Evolutionary conservation across 2,113 vertebrate genomes (phyloP), one percentile per base, ranked within the genome.

Genomic region (Macrotus californicus): DNA sequence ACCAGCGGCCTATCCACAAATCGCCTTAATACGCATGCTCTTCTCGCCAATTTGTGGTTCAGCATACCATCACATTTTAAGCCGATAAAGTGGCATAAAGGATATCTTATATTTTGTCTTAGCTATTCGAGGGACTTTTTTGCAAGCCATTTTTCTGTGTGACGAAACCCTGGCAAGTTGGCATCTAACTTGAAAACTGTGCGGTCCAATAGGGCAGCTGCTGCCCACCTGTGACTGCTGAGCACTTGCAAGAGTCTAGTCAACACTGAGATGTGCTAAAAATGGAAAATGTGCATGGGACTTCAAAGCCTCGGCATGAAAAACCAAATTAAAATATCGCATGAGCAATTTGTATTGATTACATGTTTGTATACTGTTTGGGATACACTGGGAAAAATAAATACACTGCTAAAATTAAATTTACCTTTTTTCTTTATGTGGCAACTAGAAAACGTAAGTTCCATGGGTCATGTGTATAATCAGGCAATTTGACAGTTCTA

Each of bases 21-120:
- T 97, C 97, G 92, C 97, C 95, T 97, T 96, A 97, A 94, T 94
- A 97, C 96, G 97, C 94, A 95, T 92, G 96, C 94, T 88, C 94
- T 96, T 98, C 97, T 98, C 92, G 73, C 88, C 97, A 94, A 96
- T 97, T 94, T 95, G 91, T 97, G 97, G 97, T 98, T 96, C 97
- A 98, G 98, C 88, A 89, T 94, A 97, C 88, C 96, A 98, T 98
- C 96, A 96, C 96, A 97, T 98, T 98, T 98, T 97, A 98, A 98
- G 98, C 97, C 97, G 97, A 97, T 97, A 97, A 97, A 95, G 97
- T 96, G 97, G 96, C 97, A 97, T 94, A 97, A 98, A 97, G 67
- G 96, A 97, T 97, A 96, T 94, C 81, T 94, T 97, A 14, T 96
- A 97, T 96, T 95, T 97, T 98, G 94, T 97, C 81, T 96, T 97